phyloP scores from a whole-genome alignment of 1,140 invertebrate species.

The Pseudomyrmex flavicornis region DNA sequence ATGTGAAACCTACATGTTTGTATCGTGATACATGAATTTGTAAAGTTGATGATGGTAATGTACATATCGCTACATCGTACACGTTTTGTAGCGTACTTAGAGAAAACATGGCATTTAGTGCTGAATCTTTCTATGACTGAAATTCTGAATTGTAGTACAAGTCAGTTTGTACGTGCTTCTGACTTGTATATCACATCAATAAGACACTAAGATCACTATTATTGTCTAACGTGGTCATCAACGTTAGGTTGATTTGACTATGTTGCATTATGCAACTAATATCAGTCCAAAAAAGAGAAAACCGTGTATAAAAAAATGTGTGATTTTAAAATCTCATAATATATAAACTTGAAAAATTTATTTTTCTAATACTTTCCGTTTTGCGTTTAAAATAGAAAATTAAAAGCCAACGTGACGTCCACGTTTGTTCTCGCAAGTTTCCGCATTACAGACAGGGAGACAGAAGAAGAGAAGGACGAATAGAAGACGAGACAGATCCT shows the following conservation, averaged over 20 bases:
- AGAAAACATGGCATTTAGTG: not conserved
- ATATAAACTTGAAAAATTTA: not conserved
- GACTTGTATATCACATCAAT: not conserved
- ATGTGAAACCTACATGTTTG: conserved; percentile 17
- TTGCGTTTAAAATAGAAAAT: not conserved
- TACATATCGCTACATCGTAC: not conserved
- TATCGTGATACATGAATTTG: not conserved
- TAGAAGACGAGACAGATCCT: conserved; percentile 55
- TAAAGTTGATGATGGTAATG: conserved; percentile 2
- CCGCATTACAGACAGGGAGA: conserved; percentile 25
- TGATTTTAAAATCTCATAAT: not conserved
- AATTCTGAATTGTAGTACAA: not conserved
- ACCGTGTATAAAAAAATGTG: no score
- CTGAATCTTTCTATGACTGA: not conserved
- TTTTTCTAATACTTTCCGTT: not conserved
- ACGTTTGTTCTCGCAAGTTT: conserved; percentile 44
- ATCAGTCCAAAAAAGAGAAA: not conserved
- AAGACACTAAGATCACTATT: not conserved
- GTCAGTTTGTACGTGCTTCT: no score
- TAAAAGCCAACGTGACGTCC: conserved; percentile 4
- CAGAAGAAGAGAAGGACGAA: conserved; percentile 22
- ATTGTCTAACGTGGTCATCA: conserved; percentile 3
- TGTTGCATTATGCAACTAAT: not conserved
- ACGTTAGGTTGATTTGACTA: not conserved
- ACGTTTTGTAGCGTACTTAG: not conserved